Evolutionary conservation across 2,113 vertebrate species (phyloP), one percentile per base, ranked within the genome.

Genomic region (Dunckerocampus dactyliophorus): DNA sequence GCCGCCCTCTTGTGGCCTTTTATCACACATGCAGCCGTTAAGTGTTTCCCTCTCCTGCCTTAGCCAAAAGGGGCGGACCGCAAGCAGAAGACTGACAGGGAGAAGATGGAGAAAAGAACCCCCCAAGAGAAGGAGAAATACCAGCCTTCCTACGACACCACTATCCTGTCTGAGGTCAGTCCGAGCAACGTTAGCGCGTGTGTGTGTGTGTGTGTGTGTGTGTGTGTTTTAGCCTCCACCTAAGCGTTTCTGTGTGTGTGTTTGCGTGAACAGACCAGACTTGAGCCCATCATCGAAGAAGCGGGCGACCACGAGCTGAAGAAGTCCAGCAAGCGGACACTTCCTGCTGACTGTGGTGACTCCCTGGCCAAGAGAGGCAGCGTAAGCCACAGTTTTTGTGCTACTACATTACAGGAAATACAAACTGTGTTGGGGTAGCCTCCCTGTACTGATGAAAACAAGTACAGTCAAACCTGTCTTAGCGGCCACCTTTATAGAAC

Each of bases 361-460:
- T 98, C 95, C 90, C 91, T 97, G 91, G 95, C 96, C 93, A 98
- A 98, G 91, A 92, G 96, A 94, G 96, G 96, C 94, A 98, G 94
- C 93, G 96, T 98, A 95, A 97, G 94, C 82, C 3, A 9, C 50
- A 4, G 13, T 8, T 28, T 53, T 28, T 5, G 24, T 28, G 24
- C 5, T 5, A 5, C 24, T 5, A 28, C 24, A 5, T 2, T 2
- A 28, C 24, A 34, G 31, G 4, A 34, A 8, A 34, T 34, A 5
- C 4, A 34, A 1, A 34, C 31, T 34, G 3, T 8, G 31, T 8
- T 34, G 31, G 31, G 31, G 4, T 7, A 34, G 31, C 31, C 31
- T 3, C 5, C 24, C 5, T 28, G n/a, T n/a, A n/a, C n/a, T n/a
- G n/a, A n/a, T n/a, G n/a, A n/a, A n/a, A n/a, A n/a, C n/a, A n/a